Percentiles rank a stretch among this genome's conserved stretches.
Conservation (phyloP, 2,888 invertebrate genomes). For the Drosophila nigricruria region DNA sequence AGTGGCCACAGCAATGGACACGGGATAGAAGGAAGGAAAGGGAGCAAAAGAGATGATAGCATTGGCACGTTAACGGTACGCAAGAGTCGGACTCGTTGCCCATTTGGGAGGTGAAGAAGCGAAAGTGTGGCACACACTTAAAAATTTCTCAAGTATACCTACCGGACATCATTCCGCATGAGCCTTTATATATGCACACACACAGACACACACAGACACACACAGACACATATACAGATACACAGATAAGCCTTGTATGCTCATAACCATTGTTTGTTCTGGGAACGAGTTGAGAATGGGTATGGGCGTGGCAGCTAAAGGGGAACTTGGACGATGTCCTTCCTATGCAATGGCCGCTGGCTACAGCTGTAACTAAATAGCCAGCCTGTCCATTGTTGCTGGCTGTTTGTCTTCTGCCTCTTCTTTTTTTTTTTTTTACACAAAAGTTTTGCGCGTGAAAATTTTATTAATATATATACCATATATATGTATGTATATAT, state of each 20-base stretch:
- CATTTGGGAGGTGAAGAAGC: constrained; percentile 36
- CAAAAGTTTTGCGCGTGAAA: constrained; percentile 62
- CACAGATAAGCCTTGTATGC: constrained; percentile 33
- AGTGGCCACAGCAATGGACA: constrained; percentile 24
- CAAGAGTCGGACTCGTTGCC: constrained; percentile 12
- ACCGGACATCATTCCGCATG: constrained; percentile 69
- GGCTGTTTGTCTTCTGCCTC: constrained; percentile 53
- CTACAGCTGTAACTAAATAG: constrained; percentile 67
- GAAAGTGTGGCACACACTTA: constrained; percentile 71
- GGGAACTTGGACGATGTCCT: constrained; percentile 45
- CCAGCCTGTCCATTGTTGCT: constrained; percentile 44
- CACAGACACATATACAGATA: not conserved
- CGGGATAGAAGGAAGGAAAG: not conserved
- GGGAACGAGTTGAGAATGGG: constrained; percentile 12
- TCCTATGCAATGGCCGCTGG: constrained; percentile 63
- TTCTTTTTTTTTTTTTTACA: constrained; percentile 33
- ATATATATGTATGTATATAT: constrained; percentile 42
- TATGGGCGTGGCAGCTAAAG: constrained; percentile 6
- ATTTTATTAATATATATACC: constrained; percentile 73
- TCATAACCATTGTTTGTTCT: constrained; percentile 61
- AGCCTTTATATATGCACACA: constrained; percentile 43
- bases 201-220: constrained; percentile 9
- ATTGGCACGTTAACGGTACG: constrained; percentile 15
- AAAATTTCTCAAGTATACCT: constrained; percentile 77
- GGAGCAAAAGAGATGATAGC: not conserved